Base-by-base conservation (phyloP, 2,113 vertebrate genomes). In the Xyliphius kryptos region DNA sequence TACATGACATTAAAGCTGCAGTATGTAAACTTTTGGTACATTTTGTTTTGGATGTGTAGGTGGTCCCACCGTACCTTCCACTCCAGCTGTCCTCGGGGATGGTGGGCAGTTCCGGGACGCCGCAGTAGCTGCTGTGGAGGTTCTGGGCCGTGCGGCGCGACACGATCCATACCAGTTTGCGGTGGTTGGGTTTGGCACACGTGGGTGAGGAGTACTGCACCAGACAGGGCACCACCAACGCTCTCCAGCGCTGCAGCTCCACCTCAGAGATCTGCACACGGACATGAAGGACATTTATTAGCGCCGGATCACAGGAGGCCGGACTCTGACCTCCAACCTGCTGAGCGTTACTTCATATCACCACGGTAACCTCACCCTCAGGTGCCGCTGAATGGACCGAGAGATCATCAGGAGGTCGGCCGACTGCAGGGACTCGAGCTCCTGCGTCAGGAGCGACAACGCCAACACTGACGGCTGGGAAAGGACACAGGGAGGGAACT, bases 131-230 rank as follows among this genome's bases (percentile, higher is more conserved):
- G 72, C 85, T 89, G 19, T 98, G 96, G 7, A 98, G 86, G 67
- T 88, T 95, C 76, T 95, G 92, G 15, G 95, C 96, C 0, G 96
- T 99, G 9, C 95, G 89, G 9, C 96, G 82, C 0, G 96, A 99
- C 58, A 99, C 92, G 5, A 96, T 91, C 96, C 96, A 99, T 74
- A 96, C 91, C 6, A 98, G 79, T 72, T 90, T 95, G 66, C 82
- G 91, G 71, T 97, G 91, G 77, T 99, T 89, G 9, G 96, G 96
- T 70, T 95, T 96, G 85, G 91, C 91, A 79, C 96, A 99, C 54
- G 91, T 89, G 0, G 95, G 92, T 37, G 96, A 98, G 66, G 92
- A 91, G 71, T 99, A 99, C 68, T 95, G 93, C 0, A 77, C 87
- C 32, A 99, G 81, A 63, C 96, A 95, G 83, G 89, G 90, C 0